Evolutionary conservation across 2,888 invertebrate species (phyloP), one percentile per base, ranked within the genome.

Genomic region (Xestia xanthographa): DNA sequence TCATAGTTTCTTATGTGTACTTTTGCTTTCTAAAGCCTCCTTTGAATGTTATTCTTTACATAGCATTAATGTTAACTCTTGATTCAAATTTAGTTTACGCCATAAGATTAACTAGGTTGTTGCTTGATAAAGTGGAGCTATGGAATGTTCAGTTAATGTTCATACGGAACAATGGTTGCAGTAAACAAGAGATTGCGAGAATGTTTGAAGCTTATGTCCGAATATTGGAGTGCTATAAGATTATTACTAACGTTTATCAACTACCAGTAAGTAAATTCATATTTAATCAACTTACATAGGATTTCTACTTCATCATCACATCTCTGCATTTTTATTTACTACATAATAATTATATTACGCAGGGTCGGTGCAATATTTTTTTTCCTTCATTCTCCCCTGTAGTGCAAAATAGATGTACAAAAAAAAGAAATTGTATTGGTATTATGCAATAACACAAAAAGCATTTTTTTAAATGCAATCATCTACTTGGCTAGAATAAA

Each of bases 51-150:
- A 9, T 45, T 9, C 1, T 73, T 38, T 45, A 73, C n/a, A 0
- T 58, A 11, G 2, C 58, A 5, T 11, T 71, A 2, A 26, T 22
- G 34, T 38, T 14, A 6, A 60, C 45, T 48, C 45, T 73, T 5
- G 73, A 73, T 45, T 22, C 71, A 26, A 73, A 73, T 48, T 26
- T 29, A 26, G 45, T 73, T 38, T 17, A 73, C 17, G 71, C n/a
- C 1, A 60, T 60, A 5, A 60, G 58, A 20, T 48, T 70, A 41
- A 60, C 22, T 48, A 38, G 17, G 26, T 38, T 73, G 5, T 11
- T 73, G 22, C 14, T 38, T 17, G 73, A 73, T 22, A 71, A 73
- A 71, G 26, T 60, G 45, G 14, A 38, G 6, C 26, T 60, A 5
- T 73, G 73, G 73, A 70, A 45, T 48, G 14, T 48, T 26, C 45